A percentile compares a stretch with the other conserved stretches of the same genome.
Evolutionary conservation across 2,888 invertebrate genomes (phyloP).

Genomic region (Agrochola circellaris): DNA sequence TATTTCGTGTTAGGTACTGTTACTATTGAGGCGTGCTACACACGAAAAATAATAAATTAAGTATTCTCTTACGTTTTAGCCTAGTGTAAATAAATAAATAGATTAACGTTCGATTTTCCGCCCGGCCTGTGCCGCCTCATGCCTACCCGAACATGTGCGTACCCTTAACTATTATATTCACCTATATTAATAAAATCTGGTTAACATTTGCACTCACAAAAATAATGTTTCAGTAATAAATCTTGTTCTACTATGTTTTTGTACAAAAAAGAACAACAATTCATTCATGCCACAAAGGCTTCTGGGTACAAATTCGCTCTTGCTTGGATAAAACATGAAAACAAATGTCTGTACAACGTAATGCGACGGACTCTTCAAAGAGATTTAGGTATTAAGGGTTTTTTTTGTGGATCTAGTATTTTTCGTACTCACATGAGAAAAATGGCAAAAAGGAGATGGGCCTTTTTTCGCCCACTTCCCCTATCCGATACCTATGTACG

Average conservation of each 20-base stretch:
- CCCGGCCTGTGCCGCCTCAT: background rate
- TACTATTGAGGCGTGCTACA: background rate
- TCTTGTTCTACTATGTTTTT: background rate
- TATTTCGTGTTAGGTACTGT: too few relatives aligned
- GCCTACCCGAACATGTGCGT: background rate
- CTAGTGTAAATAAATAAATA: background rate
- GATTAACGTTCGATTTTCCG: background rate
- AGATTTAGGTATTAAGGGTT: slow-evolving; percentile 6
- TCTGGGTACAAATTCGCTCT: slow-evolving; percentile 24
- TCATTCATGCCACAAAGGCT: slow-evolving; percentile 4
- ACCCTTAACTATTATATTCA: background rate
- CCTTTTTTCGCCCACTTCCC: background rate
- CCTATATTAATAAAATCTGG: background rate
- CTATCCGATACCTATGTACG: too few relatives aligned
- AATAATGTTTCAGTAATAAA: background rate
- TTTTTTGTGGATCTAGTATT: slow-evolving; percentile 7
- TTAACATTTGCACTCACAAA: background rate
- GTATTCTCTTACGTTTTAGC: background rate
- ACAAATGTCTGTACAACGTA: slow-evolving; percentile 38
- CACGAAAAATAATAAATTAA: background rate
- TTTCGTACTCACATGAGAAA: background rate
- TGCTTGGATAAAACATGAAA: slow-evolving; percentile 37
- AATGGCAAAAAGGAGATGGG: background rate
- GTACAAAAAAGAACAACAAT: slow-evolving; percentile 9
- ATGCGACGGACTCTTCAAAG: slow-evolving; percentile 22